Base-by-base conservation (phyloP, 1,140 invertebrate species). In the Gyrodactylus bullatarudis region DNA sequence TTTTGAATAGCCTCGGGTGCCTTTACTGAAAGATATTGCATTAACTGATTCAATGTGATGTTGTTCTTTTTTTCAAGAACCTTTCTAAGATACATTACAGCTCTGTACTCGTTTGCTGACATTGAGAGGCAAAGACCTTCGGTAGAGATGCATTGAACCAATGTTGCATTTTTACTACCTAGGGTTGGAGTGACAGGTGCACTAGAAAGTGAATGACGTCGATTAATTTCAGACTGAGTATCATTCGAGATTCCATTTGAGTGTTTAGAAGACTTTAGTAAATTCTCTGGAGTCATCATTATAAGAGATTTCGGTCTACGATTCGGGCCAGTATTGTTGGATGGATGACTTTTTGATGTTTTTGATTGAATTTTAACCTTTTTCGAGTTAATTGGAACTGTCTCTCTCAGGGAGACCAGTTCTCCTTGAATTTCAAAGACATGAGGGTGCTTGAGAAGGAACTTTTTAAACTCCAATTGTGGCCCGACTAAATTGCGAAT, bases 401-500 rank as follows among this genome's bases (percentile, higher is more conserved):
- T 79, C 73, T 80, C 79, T 70, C 79, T 79, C 21, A 82, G 75
- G 71, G 77, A 75, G 26, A 81, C 80, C 71, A 78, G 75, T 68
- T 82, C 80, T 20, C 78, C 79, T 71, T 78, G 76, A 0, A 82
- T 76, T 21, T 80, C 79, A 78, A 81, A 82, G 74, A 82, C 78
- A 74, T 81, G 77, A 54, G 79, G 79, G 76, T 82, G 80, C 69
- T 76, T 77, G 1, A 78, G 74, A 26, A 82, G 76, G 77, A 79
- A 82, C 23, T 77, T 77, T 70, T 76, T 77, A 75, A 82, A 81
- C 72, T 81, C 78, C 72, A 79, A 79, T 74, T 82, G 81, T 22
- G 81, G 81, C 23, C 81, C 81, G 26, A 82, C 80, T 77, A 78
- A 78, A 68, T 80, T 79, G 23, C 81, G 75, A n/a, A 82, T 79